Conservation (phyloP, 2,888 invertebrate species). For the Hymenopus coronatus region DNA sequence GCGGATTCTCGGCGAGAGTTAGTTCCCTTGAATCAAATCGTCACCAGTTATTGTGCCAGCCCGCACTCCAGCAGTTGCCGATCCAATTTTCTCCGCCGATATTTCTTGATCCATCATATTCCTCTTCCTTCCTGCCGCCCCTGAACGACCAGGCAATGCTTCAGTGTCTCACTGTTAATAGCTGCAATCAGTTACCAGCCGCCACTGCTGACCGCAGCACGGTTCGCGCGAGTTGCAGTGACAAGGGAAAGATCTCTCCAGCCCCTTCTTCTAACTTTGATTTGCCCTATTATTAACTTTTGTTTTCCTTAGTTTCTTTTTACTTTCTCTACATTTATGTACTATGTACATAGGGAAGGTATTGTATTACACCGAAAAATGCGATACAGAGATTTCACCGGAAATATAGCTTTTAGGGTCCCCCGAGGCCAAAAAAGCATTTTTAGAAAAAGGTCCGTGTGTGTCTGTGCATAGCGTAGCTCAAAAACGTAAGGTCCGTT, state of each 20-base stretch:
- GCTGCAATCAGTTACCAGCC: constrained; percentile 28
- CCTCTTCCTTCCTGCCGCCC: not conserved
- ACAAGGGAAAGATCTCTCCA: not conserved
- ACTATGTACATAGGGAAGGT: too few relatives aligned
- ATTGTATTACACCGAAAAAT: too few relatives aligned
- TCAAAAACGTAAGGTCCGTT: too few relatives aligned
- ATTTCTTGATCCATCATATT: constrained; percentile 15
- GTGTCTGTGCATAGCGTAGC: too few relatives aligned
- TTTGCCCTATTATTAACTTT: too few relatives aligned
- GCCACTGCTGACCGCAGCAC: not conserved
- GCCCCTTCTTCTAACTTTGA: not conserved
- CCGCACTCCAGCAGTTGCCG: constrained; percentile 6
- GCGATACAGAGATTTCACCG: too few relatives aligned
- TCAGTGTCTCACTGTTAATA: constrained; percentile 25
- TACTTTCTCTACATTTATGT: too few relatives aligned
- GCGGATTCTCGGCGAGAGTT: not conserved
- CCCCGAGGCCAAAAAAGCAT: too few relatives aligned
- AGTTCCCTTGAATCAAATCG: not conserved
- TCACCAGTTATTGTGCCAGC: not conserved
- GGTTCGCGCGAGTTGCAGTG: not conserved
- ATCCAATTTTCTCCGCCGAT: constrained; percentile 11
- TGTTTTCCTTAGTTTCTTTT: too few relatives aligned
- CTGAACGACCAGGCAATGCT: not conserved
- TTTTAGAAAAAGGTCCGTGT: too few relatives aligned
- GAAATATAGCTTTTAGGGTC: too few relatives aligned